A percentile compares a stretch with the other conserved stretches of the same genome.
These are phyloP conservation scores for Cyclina sinensis DNA, from an alignment of 1,140 invertebrate genomes.

Conservation along the genomic window DNA sequence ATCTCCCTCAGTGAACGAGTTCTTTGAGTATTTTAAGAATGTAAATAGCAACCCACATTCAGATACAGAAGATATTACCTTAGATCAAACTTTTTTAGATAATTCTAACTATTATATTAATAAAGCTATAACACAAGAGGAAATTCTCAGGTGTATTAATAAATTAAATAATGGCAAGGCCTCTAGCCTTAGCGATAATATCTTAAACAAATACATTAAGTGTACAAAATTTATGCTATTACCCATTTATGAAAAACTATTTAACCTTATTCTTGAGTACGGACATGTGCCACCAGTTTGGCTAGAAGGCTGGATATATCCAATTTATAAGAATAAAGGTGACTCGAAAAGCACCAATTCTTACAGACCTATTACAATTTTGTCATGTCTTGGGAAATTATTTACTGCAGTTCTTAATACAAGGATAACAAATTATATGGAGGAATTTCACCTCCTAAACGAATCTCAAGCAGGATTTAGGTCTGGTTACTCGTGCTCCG, in stretches of 20 bases:
- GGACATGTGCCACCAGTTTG: neutral
- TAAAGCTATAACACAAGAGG: slow-evolving; percentile 15
- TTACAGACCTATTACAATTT: slow-evolving; percentile 6
- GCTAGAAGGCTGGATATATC: neutral
- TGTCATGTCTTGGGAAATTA: slow-evolving; percentile 23
- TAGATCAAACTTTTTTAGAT: neutral
- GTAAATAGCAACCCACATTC: neutral
- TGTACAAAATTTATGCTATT: neutral
- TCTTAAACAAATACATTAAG: neutral
- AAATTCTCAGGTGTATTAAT: slow-evolving; percentile 19
- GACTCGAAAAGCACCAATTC: neutral
- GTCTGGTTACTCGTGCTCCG: neutral
- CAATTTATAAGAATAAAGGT: slow-evolving; percentile 22
- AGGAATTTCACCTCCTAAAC: neutral
- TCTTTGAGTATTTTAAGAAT: slow-evolving; percentile 5
- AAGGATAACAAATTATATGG: neutral
- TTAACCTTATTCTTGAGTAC: neutral
- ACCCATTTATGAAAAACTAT: neutral
- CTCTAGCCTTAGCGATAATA: neutral
- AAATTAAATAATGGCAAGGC: slow-evolving; percentile 54
- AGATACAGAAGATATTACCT: neutral
- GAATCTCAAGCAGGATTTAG: slow-evolving; percentile 7
- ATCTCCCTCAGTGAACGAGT: neutral
- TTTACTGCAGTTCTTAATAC: slow-evolving; percentile 20
- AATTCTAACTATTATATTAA: neutral